These are phyloP conservation scores for Acronicta leporina DNA, from an alignment of 2,888 invertebrate genomes.

Conservation along the genomic window DNA sequence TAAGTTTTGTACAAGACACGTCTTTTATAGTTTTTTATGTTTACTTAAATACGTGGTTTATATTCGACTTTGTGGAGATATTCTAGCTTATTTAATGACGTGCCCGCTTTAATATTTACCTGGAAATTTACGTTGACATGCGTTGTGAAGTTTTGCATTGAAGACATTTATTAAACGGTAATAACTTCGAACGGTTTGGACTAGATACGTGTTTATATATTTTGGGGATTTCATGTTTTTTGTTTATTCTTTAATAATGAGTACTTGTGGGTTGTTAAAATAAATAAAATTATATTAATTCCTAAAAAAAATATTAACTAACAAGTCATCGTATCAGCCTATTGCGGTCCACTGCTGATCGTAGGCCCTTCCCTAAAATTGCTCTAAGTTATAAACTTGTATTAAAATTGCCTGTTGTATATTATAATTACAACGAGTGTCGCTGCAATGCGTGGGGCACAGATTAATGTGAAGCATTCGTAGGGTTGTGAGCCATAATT, in stretches of 20 bases:
- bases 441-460: constrained; percentile 72
- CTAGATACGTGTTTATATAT: no score
- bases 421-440: constrained; percentile 67
- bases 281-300: no score
- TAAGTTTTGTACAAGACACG: constrained; percentile 30
- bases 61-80: constrained; percentile 3
- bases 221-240: background rate
- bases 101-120: constrained; percentile 24
- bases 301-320: background rate
- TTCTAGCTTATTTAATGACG: constrained; percentile 9
- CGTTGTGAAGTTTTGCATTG: constrained; percentile 12
- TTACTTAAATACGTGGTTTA: constrained; percentile 23
- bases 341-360: no score
- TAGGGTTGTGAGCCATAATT: constrained; percentile 65
- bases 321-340: no score
- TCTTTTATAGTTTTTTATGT: constrained; percentile 15
- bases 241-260: background rate
- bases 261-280: no score
- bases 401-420: constrained; percentile 52
- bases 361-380: constrained; percentile 8
- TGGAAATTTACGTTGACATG: constrained; percentile 23
- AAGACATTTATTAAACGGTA: constrained; percentile 3
- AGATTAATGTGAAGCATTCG: constrained; percentile 69
- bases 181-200: background rate
- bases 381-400: constrained; percentile 29